Percentiles rank a stretch among this genome's conserved stretches.
phyloP scores from a whole-genome alignment of 1,140 invertebrate species.

The Bombus soroeensis region DNA sequence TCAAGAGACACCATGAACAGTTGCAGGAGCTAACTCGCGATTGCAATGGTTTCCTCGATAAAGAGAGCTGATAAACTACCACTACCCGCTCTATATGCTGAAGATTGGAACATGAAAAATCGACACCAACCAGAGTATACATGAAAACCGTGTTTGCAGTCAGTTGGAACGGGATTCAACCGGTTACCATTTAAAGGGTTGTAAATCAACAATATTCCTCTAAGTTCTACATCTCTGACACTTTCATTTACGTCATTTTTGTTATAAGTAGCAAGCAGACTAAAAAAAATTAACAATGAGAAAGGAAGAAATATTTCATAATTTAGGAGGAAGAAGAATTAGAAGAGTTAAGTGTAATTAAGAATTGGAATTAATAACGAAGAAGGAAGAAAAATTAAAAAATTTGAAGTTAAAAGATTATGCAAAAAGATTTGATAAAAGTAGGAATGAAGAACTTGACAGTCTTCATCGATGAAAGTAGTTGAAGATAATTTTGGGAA shows the following conservation, averaged over 20 bases:
- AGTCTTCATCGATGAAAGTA: not conserved
- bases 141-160: constrained; percentile 24
- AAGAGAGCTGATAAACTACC: constrained; percentile 9
- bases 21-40: not conserved
- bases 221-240: not conserved
- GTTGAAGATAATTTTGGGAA: not conserved
- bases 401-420: not conserved
- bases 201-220: constrained; percentile 37
- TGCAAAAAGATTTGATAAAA: not conserved
- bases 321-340: not conserved
- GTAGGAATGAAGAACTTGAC: not conserved
- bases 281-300: not conserved
- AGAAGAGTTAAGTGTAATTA: not conserved
- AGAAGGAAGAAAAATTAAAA: not conserved
- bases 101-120: constrained; percentile 35
- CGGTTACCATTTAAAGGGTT: constrained; percentile 57
- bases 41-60: not conserved
- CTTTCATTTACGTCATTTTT: not conserved
- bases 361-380: not conserved
- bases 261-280: not conserved
- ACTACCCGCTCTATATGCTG: not conserved
- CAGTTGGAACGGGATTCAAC: constrained; percentile 57
- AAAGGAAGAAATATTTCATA: not conserved
- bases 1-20: not conserved
- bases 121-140: constrained; percentile 14